Evolutionary conservation across 1,140 invertebrate genomes (phyloP).

Genomic region (Eufriesea mexicana): DNA sequence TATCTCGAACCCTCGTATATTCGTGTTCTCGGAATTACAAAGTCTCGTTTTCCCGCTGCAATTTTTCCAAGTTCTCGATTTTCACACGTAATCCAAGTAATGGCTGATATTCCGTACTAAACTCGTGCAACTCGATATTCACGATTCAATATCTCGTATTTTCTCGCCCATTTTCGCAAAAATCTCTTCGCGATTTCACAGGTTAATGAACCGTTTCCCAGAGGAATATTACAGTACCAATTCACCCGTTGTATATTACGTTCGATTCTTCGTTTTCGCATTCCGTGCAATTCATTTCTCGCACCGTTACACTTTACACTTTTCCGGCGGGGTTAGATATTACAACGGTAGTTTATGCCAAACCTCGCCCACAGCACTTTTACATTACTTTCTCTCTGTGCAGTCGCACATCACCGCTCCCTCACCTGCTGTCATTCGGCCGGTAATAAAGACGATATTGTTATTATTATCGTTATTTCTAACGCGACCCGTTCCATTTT

Average conservation of each 20-base stretch:
- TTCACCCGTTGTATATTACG: neutral
- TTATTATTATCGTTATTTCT: conserved; percentile 17
- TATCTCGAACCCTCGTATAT: too few relatives aligned
- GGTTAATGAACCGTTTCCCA: neutral
- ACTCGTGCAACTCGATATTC: too few relatives aligned
- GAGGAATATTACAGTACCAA: neutral
- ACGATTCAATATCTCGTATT: too few relatives aligned
- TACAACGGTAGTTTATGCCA: neutral
- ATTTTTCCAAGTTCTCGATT: too few relatives aligned
- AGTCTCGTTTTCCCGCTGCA: neutral
- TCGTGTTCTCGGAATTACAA: too few relatives aligned
- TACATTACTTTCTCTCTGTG: neutral
- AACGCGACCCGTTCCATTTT: conserved; percentile 11
- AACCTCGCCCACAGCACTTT: neutral
- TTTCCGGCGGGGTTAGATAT: neutral
- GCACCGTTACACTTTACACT: neutral
- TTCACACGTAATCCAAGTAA: too few relatives aligned
- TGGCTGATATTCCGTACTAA: too few relatives aligned
- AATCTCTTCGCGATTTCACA: too few relatives aligned
- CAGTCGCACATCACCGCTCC: neutral
- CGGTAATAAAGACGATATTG: conserved; percentile 4
- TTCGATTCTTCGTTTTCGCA: neutral
- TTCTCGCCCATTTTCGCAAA: too few relatives aligned
- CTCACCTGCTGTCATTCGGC: neutral
- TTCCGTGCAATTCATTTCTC: neutral